Evolutionary conservation across 2,113 vertebrate species (phyloP).

Genomic region (Megaceryle maxima): DNA sequence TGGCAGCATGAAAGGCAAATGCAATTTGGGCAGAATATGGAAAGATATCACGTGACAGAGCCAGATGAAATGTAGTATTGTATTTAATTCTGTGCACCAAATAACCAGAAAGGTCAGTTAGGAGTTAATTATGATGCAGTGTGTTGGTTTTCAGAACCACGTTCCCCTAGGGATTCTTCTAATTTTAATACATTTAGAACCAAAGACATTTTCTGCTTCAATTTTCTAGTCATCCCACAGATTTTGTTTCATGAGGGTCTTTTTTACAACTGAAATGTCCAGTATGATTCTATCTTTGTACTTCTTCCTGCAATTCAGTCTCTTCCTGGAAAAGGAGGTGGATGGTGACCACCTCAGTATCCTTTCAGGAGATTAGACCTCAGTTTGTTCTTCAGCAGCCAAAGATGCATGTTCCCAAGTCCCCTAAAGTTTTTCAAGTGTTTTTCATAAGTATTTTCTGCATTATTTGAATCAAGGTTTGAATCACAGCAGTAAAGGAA

Average conservation of each 20-base stretch:
- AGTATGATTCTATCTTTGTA: background rate
- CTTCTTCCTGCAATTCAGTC: background rate
- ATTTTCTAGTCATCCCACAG: background rate
- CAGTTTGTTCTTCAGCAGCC: background rate
- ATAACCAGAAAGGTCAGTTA: background rate
- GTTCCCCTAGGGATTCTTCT: background rate
- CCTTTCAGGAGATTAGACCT: background rate
- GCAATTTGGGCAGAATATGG: background rate
- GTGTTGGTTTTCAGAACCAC: background rate
- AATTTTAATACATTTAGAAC: background rate
- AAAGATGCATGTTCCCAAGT: background rate
- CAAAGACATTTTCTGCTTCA: background rate
- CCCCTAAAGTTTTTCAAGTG: background rate
- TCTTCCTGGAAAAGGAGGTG: background rate
- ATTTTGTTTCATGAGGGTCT: background rate
- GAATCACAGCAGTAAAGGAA: background rate
- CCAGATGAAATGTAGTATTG: background rate
- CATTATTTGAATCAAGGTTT: background rate
- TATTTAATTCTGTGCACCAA: background rate
- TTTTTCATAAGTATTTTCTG: background rate
- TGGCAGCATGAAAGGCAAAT: slow-evolving; percentile 16
- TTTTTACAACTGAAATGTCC: background rate
- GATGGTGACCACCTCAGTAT: background rate
- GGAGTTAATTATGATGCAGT: background rate
- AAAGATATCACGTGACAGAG: background rate